Conservation (phyloP, 2,113 vertebrate genomes). For the Pogonocichla stellata region DNA sequence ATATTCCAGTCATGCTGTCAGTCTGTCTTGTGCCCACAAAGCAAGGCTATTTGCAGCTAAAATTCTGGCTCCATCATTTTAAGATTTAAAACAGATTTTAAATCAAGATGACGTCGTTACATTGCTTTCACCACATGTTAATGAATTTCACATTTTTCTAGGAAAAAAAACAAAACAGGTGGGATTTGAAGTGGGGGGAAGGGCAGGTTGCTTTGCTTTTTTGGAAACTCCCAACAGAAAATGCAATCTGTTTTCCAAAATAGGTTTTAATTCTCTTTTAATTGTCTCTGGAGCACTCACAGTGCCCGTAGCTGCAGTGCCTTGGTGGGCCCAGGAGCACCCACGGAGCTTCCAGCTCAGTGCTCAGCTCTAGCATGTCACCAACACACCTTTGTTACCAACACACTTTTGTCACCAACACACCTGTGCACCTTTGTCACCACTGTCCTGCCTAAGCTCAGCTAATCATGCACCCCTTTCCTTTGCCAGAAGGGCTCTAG, state of each 20-base stretch:
- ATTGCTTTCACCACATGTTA: constrained; percentile 58
- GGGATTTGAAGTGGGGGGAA: neutral
- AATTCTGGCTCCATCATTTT: neutral
- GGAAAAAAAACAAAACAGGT: constrained; percentile 46
- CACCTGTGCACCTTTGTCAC: neutral
- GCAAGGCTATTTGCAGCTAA: neutral
- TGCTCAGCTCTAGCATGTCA: neutral
- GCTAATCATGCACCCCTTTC: neutral
- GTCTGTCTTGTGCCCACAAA: neutral
- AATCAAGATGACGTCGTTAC: constrained; percentile 39
- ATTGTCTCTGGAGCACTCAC: neutral
- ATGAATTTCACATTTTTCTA: constrained; percentile 61
- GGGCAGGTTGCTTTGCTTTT: constrained; percentile 13
- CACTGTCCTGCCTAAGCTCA: neutral
- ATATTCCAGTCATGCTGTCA: neutral
- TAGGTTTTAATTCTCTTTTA: neutral
- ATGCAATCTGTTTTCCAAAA: neutral
- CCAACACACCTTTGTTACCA: neutral
- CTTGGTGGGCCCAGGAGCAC: neutral
- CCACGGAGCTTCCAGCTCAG: fast-evolving
- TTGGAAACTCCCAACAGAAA: constrained; percentile 3
- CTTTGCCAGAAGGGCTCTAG: neutral
- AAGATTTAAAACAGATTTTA: constrained; percentile 63
- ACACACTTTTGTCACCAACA: neutral
- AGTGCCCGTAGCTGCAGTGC: fast-evolving